Evolutionary conservation across 1,140 invertebrate species (phyloP).

Genomic region (Paracyclopina nana): DNA sequence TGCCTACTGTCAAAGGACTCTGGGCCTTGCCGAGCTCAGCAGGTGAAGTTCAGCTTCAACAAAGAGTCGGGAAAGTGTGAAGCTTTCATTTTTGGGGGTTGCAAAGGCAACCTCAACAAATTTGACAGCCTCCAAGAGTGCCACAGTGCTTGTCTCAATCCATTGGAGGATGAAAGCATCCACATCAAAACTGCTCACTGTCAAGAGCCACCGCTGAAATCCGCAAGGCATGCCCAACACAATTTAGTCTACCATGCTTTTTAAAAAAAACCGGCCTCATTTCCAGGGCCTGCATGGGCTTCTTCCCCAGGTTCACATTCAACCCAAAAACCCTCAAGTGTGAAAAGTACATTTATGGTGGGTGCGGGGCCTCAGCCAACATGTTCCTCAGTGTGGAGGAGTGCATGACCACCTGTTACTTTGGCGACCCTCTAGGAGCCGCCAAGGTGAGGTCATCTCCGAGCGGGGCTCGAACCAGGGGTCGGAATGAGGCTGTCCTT

Average conservation of each 20-base stretch:
- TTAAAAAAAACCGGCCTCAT: conserved; percentile 23
- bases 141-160: conserved; percentile 33
- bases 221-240: too few relatives aligned
- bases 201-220: background rate
- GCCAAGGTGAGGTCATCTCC: background rate
- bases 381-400: conserved; percentile 36
- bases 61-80: conserved; percentile 14
- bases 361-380: conserved; percentile 61
- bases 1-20: conserved; percentile 50
- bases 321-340: conserved; percentile 33
- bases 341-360: conserved; percentile 62
- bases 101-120: conserved; percentile 15
- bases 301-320: conserved; percentile 23
- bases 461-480: background rate
- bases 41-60: conserved; percentile 31
- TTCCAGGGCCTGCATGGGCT: conserved; percentile 23
- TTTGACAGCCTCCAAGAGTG: conserved; percentile 11
- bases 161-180: too few relatives aligned
- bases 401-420: conserved; percentile 34
- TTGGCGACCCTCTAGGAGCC: conserved; percentile 1
- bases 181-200: too few relatives aligned
- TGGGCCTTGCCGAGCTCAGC: conserved; percentile 29
- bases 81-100: conserved; percentile 15
- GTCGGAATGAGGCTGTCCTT: background rate
- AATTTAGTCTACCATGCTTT: too few relatives aligned